Percentiles rank a stretch among this genome's conserved stretches.
phyloP scores from a whole-genome alignment of 2,888 invertebrate genomes.

The Xylocampa areola region DNA sequence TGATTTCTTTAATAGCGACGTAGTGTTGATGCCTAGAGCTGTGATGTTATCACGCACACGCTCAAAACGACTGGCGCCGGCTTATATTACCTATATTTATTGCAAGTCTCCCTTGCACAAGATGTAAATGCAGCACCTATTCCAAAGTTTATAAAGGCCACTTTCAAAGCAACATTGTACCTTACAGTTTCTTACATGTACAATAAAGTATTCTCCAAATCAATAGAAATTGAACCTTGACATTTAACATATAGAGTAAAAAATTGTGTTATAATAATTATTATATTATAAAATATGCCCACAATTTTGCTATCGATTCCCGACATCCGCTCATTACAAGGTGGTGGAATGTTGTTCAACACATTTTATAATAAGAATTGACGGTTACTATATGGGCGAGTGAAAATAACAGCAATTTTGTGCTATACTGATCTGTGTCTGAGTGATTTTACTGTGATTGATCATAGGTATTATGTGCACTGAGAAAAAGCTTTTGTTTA shows the following conservation, averaged over 20 bases:
- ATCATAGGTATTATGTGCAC: conserved; percentile 43
- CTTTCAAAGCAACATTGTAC: conserved; percentile 74
- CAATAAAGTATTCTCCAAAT: conserved; percentile 58
- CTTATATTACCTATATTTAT: conserved; percentile 79
- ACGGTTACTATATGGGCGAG: conserved; percentile 69
- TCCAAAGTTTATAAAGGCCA: conserved; percentile 73
- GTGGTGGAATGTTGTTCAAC: conserved; percentile 85
- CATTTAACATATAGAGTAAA: conserved; percentile 55
- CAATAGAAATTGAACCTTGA: conserved; percentile 65
- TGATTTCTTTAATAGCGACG: conserved; percentile 73
- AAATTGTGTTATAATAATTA: conserved; percentile 50
- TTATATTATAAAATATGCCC: conserved; percentile 82
- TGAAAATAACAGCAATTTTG: conserved; percentile 71
- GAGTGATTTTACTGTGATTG: conserved; percentile 54
- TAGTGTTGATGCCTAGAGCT: conserved; percentile 75
- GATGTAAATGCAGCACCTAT: conserved; percentile 78
- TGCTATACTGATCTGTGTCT: conserved; percentile 48
- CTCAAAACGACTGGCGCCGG: conserved; percentile 80
- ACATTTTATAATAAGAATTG: conserved; percentile 81
- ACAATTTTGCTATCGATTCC: conserved; percentile 86
- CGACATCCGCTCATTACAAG: conserved; percentile 88
- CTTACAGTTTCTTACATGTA: conserved; percentile 68
- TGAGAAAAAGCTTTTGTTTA: conserved; percentile 31
- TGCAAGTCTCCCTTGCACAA: conserved; percentile 72
- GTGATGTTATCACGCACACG: conserved; percentile 82